Evolutionary conservation across 2,113 vertebrate species (phyloP).

Genomic region (Proteles cristata): DNA sequence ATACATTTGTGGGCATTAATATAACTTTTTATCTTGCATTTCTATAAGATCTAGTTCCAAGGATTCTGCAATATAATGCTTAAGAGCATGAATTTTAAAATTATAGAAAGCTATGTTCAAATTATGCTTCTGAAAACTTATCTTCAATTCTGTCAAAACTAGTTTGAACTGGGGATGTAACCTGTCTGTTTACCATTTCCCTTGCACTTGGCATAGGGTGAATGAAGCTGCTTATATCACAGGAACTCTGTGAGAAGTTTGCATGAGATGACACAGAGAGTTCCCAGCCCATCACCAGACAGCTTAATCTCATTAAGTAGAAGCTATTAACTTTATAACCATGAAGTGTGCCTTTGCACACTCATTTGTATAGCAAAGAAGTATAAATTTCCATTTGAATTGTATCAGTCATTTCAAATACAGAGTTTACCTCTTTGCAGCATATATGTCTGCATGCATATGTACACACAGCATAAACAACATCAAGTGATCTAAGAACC

Average conservation of each 20-base stretch:
- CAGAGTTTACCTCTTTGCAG: not conserved
- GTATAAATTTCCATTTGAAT: not conserved
- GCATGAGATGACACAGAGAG: not conserved
- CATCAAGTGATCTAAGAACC: not conserved
- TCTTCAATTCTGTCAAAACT: not conserved
- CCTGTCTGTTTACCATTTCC: not conserved
- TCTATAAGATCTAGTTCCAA: not conserved
- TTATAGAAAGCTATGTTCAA: not conserved
- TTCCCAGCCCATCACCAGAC: not conserved
- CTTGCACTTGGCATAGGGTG: not conserved
- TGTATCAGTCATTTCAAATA: not conserved
- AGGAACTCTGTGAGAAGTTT: not conserved
- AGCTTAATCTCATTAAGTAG: not conserved
- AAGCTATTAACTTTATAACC: not conserved
- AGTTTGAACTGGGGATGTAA: not conserved
- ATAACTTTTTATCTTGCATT: not conserved
- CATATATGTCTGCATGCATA: rapidly evolving
- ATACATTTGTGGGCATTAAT: not conserved
- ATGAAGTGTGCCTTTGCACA: not conserved
- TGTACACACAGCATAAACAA: not conserved
- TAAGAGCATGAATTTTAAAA: not conserved
- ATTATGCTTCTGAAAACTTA: not conserved
- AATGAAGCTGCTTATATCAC: not conserved
- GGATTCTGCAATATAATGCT: not conserved
- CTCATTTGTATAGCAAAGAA: not conserved